These are phyloP conservation scores for Andrena haemorrhoa DNA, from an alignment of 2,888 invertebrate genomes.

Conservation along the genomic window DNA sequence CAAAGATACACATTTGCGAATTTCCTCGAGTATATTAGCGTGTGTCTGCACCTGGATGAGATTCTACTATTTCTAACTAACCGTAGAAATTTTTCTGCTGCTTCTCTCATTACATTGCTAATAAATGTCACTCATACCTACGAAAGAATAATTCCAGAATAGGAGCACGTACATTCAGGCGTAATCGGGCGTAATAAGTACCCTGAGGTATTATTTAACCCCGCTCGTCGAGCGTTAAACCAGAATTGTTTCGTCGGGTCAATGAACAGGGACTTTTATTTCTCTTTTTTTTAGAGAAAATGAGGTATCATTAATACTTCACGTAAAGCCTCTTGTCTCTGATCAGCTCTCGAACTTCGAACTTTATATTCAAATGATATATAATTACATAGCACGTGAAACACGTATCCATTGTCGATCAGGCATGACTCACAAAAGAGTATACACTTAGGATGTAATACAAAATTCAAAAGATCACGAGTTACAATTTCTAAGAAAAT, in stretches of 20 bases:
- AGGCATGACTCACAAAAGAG: too few relatives aligned
- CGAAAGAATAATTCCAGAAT: slow-evolving; percentile 36
- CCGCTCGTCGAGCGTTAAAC: neutral
- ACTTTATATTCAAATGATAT: too few relatives aligned
- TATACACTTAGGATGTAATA: too few relatives aligned
- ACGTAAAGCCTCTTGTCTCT: neutral
- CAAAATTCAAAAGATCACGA: too few relatives aligned
- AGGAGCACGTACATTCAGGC: slow-evolving; percentile 35
- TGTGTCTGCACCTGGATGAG: neutral
- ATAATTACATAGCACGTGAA: too few relatives aligned
- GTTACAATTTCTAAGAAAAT: neutral
- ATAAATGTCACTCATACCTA: slow-evolving; percentile 31
- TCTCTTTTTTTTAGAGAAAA: neutral
- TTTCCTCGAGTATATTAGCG: too few relatives aligned
- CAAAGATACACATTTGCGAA: too few relatives aligned
- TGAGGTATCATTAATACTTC: neutral
- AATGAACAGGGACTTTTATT: neutral
- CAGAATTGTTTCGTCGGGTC: slow-evolving; percentile 7
- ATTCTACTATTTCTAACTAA: slow-evolving; percentile 12
- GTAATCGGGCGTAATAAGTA: slow-evolving; percentile 39
- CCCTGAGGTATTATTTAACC: slow-evolving; percentile 37
- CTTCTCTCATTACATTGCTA: slow-evolving; percentile 19
- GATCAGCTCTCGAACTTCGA: too few relatives aligned
- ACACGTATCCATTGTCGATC: too few relatives aligned
- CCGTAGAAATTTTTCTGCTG: neutral